phyloP scores from a whole-genome alignment of 2,797 vertebrate genomes.

The Fratercula arctica region DNA sequence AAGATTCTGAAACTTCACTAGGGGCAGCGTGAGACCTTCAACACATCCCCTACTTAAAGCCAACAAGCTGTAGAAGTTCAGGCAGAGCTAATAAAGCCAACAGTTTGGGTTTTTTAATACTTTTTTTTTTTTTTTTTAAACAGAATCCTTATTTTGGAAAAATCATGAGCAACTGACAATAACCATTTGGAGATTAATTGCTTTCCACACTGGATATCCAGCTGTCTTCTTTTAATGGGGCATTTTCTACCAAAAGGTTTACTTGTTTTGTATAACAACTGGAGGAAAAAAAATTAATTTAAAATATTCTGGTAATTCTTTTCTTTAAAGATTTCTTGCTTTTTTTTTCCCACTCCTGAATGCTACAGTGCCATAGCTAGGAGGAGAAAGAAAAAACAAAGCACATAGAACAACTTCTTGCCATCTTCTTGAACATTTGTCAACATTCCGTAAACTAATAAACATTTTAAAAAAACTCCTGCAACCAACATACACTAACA shows the following conservation, averaged over 20 bases:
- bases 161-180: neutral
- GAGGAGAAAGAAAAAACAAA: neutral
- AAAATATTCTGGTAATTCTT: neutral
- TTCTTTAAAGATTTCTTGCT: neutral
- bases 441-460: neutral
- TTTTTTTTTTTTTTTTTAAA: neutral
- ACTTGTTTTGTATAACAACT: neutral
- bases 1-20: neutral
- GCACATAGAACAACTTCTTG: neutral
- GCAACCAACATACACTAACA: neutral
- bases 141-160: neutral
- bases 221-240: neutral
- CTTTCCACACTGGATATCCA: neutral
- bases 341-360: neutral
- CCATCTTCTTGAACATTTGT: neutral
- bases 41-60: neutral
- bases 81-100: neutral
- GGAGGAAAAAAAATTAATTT: neutral
- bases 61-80: neutral
- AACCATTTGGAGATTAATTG: neutral
- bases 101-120: neutral
- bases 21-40: neutral
- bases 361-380: neutral
- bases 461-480: neutral
- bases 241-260: neutral